Evolutionary conservation across 2,888 invertebrate genomes (phyloP).

Genomic region (Augiades crinisus): DNA sequence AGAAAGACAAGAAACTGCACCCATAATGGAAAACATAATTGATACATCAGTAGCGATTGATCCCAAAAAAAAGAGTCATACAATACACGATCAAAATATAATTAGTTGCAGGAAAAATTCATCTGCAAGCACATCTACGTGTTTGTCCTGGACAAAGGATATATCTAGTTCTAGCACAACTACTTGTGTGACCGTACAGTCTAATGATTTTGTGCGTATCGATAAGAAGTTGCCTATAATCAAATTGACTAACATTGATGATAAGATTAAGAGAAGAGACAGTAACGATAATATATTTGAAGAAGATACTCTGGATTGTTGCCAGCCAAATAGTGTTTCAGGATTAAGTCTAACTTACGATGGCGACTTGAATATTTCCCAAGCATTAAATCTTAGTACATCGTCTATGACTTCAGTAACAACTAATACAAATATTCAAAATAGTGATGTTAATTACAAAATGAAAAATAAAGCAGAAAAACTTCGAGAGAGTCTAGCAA

Average conservation of each 20-base stretch:
- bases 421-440: neutral
- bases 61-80: neutral
- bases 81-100: neutral
- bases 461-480: slow-evolving; percentile 9
- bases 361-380: slow-evolving; percentile 2
- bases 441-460: neutral
- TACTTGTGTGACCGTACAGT: slow-evolving; percentile 48
- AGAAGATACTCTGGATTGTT: neutral
- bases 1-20: neutral
- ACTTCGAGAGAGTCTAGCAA: slow-evolving; percentile 34
- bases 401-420: slow-evolving; percentile 14
- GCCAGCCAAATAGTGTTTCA: neutral
- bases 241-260: slow-evolving; percentile 43
- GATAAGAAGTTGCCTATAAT: slow-evolving; percentile 59
- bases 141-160: slow-evolving; percentile 61
- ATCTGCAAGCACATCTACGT: slow-evolving; percentile 43
- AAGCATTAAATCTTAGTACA: slow-evolving; percentile 15
- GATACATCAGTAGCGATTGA: neutral
- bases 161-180: slow-evolving; percentile 58
- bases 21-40: neutral
- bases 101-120: slow-evolving; percentile 7
- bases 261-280: neutral
- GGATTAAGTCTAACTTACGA: neutral
- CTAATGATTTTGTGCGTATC: slow-evolving; percentile 51
- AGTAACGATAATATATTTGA: slow-evolving; percentile 3